A percentile compares a stretch with the other conserved stretches of the same genome.
These are phyloP conservation scores for Aulostomus chinensis DNA, from an alignment of 2,797 vertebrate genomes.

Conservation along the genomic window DNA sequence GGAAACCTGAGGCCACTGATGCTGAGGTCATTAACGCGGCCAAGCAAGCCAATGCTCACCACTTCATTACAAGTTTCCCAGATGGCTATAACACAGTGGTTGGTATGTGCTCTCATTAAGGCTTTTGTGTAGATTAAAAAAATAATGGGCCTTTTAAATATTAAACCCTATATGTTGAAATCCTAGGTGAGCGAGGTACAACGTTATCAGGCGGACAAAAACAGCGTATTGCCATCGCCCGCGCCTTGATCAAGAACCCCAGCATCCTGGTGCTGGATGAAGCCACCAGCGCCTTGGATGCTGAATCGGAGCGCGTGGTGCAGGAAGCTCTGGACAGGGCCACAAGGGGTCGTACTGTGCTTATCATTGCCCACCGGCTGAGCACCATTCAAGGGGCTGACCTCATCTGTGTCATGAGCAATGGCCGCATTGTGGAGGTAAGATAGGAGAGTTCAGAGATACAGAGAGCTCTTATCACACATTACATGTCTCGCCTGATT, in stretches of 20 bases:
- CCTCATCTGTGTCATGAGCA: conserved; percentile 89
- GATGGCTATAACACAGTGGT: conserved; percentile 90
- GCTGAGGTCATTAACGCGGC: conserved; percentile 87
- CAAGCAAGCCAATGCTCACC: conserved; percentile 89
- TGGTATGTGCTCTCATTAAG: conserved; percentile 75
- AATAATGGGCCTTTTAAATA: background rate
- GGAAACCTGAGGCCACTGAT: conserved; percentile 87
- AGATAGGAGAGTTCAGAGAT: conserved; percentile 33
- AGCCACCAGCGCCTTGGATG: conserved; percentile 93
- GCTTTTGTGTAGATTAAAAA: background rate
- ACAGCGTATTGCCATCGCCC: conserved; percentile 93
- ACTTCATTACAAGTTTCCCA: conserved; percentile 90
- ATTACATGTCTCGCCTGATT: conserved; percentile 16
- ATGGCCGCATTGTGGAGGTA: conserved; percentile 89
- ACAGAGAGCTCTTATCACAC: too few relatives aligned
- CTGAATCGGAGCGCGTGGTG: conserved; percentile 88
- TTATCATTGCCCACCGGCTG: conserved; percentile 94
- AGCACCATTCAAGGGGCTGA: conserved; percentile 91
- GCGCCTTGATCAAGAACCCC: conserved; percentile 92
- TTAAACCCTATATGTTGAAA: conserved; percentile 12
- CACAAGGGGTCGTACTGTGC: conserved; percentile 87
- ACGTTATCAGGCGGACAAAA: conserved; percentile 95
- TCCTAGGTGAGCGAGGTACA: conserved; percentile 88
- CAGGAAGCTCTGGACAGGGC: conserved; percentile 92
- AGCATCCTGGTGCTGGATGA: conserved; percentile 90